A percentile compares a stretch with the other conserved stretches of the same genome.
Conservation (phyloP, 2,113 vertebrate genomes). For the Gymnarchus niloticus region DNA sequence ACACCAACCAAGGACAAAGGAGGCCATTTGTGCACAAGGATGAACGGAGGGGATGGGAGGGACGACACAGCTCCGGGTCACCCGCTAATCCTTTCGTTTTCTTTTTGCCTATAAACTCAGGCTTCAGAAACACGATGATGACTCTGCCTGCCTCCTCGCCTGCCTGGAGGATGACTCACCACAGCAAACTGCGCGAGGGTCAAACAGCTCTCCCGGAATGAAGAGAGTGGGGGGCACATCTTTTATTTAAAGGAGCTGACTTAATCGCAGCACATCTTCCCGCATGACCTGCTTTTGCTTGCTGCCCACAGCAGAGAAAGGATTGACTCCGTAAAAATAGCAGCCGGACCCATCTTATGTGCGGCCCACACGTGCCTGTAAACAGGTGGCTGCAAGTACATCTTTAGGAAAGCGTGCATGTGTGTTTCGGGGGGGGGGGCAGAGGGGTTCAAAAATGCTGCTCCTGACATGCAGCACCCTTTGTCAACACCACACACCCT, state of each 20-base stretch:
- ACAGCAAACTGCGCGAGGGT: background rate
- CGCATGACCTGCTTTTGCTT: constrained; percentile 36
- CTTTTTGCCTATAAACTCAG: no score
- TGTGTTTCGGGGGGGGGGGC: background rate
- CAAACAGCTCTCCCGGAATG: constrained; percentile 19
- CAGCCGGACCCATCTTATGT: constrained; percentile 15
- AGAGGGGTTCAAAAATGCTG: background rate
- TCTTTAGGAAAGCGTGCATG: background rate
- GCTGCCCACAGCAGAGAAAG: constrained; percentile 35
- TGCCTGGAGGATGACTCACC: constrained; percentile 19
- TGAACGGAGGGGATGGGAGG: background rate
- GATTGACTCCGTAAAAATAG: constrained; percentile 20
- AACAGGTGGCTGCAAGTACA: background rate
- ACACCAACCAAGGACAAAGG: background rate
- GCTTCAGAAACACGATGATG: background rate
- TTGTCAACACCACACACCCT: background rate
- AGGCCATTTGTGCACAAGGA: background rate
- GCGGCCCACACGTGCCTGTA: constrained; percentile 15
- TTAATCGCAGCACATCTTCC: constrained; percentile 35
- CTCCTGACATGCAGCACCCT: background rate
- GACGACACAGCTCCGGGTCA: background rate
- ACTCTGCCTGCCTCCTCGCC: background rate
- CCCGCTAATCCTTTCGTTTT: background rate
- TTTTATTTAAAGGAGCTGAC: constrained; percentile 17
- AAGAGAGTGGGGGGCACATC: background rate